Evolutionary conservation across 2,113 vertebrate species (phyloP).

Genomic region (Marcusenius ussheri): DNA sequence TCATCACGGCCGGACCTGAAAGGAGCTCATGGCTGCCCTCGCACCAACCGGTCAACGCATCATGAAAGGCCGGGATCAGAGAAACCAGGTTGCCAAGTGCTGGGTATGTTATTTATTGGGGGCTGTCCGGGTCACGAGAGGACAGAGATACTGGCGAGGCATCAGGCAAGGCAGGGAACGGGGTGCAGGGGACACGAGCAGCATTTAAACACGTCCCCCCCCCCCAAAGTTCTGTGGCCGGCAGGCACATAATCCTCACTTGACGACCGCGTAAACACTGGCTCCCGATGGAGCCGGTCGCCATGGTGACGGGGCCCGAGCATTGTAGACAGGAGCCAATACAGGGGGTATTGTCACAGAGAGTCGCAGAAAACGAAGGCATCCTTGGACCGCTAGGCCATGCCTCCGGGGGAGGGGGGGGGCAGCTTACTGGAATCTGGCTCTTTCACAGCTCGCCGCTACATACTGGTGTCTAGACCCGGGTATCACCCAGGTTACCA

Average conservation of each 20-base stretch:
- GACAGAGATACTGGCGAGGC: neutral
- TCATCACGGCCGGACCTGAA: too few relatives aligned
- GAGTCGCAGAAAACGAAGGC: neutral
- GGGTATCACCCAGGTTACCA: neutral
- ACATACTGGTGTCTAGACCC: neutral
- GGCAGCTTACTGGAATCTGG: neutral
- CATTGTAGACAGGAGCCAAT: neutral
- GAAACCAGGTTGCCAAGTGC: neutral
- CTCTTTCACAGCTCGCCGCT: neutral
- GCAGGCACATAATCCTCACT: neutral
- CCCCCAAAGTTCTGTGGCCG: neutral
- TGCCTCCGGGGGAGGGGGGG: neutral
- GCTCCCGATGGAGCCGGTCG: neutral
- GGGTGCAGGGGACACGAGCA: neutral
- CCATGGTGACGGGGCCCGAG: neutral
- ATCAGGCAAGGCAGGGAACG: neutral
- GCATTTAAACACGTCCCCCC: neutral
- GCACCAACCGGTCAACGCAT: neutral
- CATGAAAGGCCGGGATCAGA: neutral
- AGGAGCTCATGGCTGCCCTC: too few relatives aligned
- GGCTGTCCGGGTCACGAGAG: neutral
- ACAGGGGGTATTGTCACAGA: neutral
- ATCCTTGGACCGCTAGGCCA: neutral
- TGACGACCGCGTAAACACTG: neutral
- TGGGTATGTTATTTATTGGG: neutral